A percentile compares a stretch with the other conserved stretches of the same genome.
phyloP scores from a whole-genome alignment of 2,113 vertebrate species.

The Speoplatyrhinus poulsoni region DNA sequence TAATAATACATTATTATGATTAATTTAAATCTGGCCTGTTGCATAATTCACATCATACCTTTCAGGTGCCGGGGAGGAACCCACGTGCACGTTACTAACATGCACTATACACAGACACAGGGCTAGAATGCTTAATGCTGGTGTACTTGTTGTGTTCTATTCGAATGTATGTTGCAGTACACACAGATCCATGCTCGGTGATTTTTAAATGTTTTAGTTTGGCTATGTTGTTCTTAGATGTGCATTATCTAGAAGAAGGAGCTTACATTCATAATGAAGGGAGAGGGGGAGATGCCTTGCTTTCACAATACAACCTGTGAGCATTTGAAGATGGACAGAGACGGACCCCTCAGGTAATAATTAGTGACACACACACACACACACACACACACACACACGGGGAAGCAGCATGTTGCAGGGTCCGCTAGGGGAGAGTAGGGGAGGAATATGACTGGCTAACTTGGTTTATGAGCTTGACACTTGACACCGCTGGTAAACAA shows the following conservation, averaged over 20 bases:
- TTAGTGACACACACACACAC: conserved; percentile 1
- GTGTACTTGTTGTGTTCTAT: neutral
- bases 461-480: conserved; percentile 16
- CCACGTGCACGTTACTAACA: conserved; percentile 15
- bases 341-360: neutral
- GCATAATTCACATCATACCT: conserved; percentile 4
- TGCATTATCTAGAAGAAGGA: neutral
- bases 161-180: neutral
- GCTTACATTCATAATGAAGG: neutral
- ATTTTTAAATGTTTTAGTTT: neutral
- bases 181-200: no score
- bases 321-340: neutral
- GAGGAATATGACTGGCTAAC: conserved; percentile 19
- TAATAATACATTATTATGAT: neutral
- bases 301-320: no score
- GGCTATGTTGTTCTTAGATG: neutral
- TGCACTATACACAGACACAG: no score
- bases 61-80: conserved; percentile 22
- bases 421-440: conserved; percentile 4
- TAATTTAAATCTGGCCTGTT: conserved; percentile 61
- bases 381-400: neutral
- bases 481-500: conserved; percentile 33
- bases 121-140: no score
- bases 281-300: neutral
- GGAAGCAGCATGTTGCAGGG: conserved; percentile 12